These are phyloP conservation scores for Myiozetetes cayanensis DNA, from an alignment of 2,113 vertebrate genomes.

Conservation along the genomic window DNA sequence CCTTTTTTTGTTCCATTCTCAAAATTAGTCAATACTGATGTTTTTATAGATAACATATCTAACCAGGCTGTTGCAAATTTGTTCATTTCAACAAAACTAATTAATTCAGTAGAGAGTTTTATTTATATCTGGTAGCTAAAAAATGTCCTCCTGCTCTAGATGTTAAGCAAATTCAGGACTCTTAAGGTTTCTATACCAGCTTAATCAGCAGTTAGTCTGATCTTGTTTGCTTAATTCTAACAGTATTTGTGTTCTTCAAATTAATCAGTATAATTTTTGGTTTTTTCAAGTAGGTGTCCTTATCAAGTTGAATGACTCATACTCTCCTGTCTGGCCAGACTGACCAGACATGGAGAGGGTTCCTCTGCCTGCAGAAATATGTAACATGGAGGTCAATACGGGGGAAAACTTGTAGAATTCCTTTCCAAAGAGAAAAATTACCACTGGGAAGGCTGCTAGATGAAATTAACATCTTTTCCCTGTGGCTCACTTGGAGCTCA, in stretches of 20 bases:
- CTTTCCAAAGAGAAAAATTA: background rate
- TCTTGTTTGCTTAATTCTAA: background rate
- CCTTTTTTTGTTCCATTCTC: background rate
- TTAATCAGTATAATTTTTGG: background rate
- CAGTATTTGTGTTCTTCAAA: background rate
- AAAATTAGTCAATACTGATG: background rate
- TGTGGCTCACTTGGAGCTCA: background rate
- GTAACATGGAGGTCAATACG: background rate
- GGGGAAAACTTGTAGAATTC: background rate
- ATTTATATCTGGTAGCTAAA: background rate
- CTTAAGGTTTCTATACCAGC: background rate
- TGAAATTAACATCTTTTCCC: background rate
- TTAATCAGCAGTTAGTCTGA: background rate
- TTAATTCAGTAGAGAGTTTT: background rate
- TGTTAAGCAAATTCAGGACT: background rate
- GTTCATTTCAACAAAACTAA: background rate
- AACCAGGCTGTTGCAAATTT: background rate
- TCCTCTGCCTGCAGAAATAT: background rate
- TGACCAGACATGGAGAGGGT: background rate
- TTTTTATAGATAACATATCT: background rate
- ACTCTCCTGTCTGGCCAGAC: background rate
- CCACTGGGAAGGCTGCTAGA: background rate
- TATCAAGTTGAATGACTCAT: background rate
- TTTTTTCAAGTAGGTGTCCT: background rate
- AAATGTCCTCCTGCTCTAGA: background rate